Evolutionary conservation across 2,113 vertebrate species (phyloP).

Genomic region (Lamprologus lemairii): DNA sequence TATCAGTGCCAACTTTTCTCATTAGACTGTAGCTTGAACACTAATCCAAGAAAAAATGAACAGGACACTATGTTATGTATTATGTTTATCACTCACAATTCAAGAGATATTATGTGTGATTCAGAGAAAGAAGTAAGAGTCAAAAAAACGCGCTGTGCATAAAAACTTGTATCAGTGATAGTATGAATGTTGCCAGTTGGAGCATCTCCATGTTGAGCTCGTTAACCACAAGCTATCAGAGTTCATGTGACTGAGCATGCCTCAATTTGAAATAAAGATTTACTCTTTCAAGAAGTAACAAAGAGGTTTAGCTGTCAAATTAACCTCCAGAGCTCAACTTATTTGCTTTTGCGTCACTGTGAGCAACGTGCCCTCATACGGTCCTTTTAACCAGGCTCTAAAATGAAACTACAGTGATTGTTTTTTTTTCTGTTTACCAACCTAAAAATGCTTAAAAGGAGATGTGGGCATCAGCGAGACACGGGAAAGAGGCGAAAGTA

Average conservation of each 20-base stretch:
- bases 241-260: slow-evolving; percentile 10
- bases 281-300: slow-evolving; percentile 1
- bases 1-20: not conserved
- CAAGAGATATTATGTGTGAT: not conserved
- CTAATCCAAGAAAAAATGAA: not conserved
- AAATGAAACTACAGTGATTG: not conserved
- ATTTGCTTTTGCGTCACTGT: not conserved
- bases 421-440: not conserved
- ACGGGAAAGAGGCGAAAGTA: not conserved
- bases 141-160: not conserved
- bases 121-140: not conserved
- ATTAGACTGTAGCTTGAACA: not conserved
- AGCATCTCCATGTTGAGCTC: not conserved
- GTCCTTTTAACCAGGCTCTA: not conserved
- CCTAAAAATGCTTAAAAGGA: not conserved
- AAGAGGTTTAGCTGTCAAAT: slow-evolving; percentile 12
- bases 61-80: not conserved
- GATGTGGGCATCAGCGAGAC: not conserved
- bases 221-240: slow-evolving; percentile 21
- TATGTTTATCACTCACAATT: not conserved
- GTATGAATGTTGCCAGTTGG: not conserved
- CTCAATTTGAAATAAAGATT: slow-evolving; percentile 10
- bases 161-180: not conserved
- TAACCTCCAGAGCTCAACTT: not conserved
- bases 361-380: not conserved